Percentiles rank a stretch among this genome's conserved stretches.
These are phyloP conservation scores for Jordanella pulchra DNA, from an alignment of 2,797 vertebrate species.

Conservation along the genomic window DNA sequence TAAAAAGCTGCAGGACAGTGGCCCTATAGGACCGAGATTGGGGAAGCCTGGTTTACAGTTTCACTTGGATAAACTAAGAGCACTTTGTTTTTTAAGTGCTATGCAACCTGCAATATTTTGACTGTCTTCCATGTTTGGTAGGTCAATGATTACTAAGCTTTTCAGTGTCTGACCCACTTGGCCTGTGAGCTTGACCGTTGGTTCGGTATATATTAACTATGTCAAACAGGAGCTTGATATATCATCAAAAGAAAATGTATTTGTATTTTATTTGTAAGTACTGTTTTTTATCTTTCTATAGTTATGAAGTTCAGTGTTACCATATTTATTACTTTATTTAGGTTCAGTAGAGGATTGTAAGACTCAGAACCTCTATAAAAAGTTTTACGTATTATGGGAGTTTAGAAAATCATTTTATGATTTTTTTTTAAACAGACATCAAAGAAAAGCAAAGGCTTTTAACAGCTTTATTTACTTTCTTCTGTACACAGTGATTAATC, in stretches of 20 bases:
- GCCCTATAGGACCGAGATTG: too few species aligned
- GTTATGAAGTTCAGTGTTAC: too few species aligned
- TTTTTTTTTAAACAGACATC: slow-evolving; percentile 24
- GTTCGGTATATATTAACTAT: not conserved
- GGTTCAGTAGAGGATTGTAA: not conserved
- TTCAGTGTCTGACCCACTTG: not conserved
- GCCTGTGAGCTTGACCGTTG: not conserved
- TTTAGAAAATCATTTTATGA: slow-evolving; percentile 12
- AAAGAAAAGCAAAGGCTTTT: slow-evolving; percentile 27
- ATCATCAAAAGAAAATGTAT: not conserved
- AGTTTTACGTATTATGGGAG: slow-evolving; percentile 1
- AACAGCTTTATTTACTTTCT: slow-evolving; percentile 20
- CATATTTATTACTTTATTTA: not conserved
- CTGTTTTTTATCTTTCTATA: not conserved
- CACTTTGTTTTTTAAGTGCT: slow-evolving; percentile 34
- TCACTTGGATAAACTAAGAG: slow-evolving; percentile 14
- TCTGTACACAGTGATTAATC: slow-evolving; percentile 19
- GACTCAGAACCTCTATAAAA: not conserved
- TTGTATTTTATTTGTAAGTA: not conserved
- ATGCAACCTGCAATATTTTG: slow-evolving; percentile 47
- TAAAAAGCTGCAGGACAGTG: too few species aligned
- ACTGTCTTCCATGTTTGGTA: slow-evolving; percentile 8
- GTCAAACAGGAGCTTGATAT: too few species aligned
- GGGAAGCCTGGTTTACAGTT: slow-evolving; percentile 48
- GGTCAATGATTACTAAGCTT: not conserved